phyloP scores from a whole-genome alignment of 2,113 vertebrate species.

The Steatornis caripensis region DNA sequence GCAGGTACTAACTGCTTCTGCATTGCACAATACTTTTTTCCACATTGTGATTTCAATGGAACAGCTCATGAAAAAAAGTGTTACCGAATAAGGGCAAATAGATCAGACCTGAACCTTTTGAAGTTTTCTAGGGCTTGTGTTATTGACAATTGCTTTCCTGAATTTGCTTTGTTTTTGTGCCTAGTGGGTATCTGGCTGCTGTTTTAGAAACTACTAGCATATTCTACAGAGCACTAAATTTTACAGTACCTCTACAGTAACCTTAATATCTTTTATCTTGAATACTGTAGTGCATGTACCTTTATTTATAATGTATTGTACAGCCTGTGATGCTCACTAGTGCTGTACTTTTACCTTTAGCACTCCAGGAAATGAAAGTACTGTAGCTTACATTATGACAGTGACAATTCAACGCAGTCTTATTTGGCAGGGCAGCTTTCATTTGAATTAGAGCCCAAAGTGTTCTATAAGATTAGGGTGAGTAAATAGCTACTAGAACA shows the following conservation, averaged over 20 bases:
- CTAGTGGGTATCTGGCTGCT: conserved; percentile 5
- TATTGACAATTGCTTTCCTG: conserved; percentile 36
- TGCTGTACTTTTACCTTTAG: conserved; percentile 34
- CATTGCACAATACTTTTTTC: not conserved
- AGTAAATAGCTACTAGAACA: not conserved
- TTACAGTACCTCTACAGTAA: conserved; percentile 56
- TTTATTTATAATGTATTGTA: conserved; percentile 62
- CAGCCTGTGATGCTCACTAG: conserved; percentile 28
- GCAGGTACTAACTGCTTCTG: not conserved
- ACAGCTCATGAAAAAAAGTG: not conserved
- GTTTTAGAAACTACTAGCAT: conserved; percentile 45
- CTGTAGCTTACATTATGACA: not conserved
- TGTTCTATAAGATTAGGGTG: not conserved
- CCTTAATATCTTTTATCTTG: conserved; percentile 60
- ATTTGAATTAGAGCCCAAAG: not conserved
- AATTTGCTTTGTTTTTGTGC: conserved; percentile 35
- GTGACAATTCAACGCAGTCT: not conserved
- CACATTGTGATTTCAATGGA: not conserved
- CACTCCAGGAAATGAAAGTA: conserved; percentile 45
- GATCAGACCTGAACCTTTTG: conserved; percentile 1
- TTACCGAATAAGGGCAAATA: not conserved
- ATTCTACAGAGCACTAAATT: conserved; percentile 63
- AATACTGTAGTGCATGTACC: conserved; percentile 8
- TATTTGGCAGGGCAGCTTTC: not conserved
- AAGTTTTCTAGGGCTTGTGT: not conserved